Evolutionary conservation across 2,113 vertebrate genomes (phyloP).

Genomic region (Pterocles orientalis): DNA sequence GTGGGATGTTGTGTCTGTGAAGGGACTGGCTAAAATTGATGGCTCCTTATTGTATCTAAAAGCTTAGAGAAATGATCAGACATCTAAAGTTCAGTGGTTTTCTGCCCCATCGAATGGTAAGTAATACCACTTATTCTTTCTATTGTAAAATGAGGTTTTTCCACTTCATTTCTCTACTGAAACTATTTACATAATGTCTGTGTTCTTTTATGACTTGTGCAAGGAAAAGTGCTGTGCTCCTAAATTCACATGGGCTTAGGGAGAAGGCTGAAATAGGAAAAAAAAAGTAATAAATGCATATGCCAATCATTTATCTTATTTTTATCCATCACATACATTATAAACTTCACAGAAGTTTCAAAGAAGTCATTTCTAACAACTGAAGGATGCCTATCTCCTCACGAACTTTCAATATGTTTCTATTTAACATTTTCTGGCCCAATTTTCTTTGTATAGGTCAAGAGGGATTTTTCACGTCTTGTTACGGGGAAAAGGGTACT

Average conservation of each 20-base stretch:
- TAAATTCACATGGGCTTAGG: not conserved
- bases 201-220: conserved; percentile 10
- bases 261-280: not conserved
- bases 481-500: conserved; percentile 13
- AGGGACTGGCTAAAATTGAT: not conserved
- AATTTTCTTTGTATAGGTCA: conserved; percentile 50
- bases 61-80: not conserved
- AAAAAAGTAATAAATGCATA: not conserved
- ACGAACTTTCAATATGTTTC: conserved; percentile 5
- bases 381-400: not conserved
- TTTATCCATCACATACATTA: not conserved
- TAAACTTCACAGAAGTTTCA: not conserved
- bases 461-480: conserved; percentile 40
- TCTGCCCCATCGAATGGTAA: not conserved
- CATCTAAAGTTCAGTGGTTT: not conserved
- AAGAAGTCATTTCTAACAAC: not conserved
- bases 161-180: conserved; percentile 43
- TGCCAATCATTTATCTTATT: not conserved
- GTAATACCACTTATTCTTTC: conserved; percentile 10
- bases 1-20: not conserved
- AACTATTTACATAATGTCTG: conserved; percentile 54
- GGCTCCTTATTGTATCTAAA: not conserved
- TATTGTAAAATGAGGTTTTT: conserved; percentile 42
- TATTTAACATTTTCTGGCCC: conserved; percentile 32
- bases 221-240: not conserved